Evolutionary conservation across 2,797 vertebrate genomes (phyloP), one percentile per base, ranked within the genome.

Genomic region (Neosilurus hyrtlii): DNA sequence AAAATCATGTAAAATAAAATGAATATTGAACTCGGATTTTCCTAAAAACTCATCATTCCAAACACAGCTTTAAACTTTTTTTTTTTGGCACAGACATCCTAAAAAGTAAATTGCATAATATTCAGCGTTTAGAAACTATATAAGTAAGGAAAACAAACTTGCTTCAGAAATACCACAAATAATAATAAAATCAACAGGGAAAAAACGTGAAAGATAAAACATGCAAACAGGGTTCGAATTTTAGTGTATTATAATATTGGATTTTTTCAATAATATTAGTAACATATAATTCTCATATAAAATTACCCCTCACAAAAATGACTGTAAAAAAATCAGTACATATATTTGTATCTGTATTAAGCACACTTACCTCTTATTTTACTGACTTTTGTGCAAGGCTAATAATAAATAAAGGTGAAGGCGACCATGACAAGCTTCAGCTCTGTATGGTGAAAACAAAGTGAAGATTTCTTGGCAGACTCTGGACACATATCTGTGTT

Each of bases 331-430:
- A 18, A 59, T 43, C 20, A 3, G 18, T 24, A 24, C 14, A 16
- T 59, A 14, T 18, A 5, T 43, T 43, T 43, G 43, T 43, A 43
- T 43, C 43, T 51, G 59, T 16, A 59, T 11, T 70, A 83, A 65
- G 76, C 52, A 15, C 20, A 67, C 83, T 49, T 84, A 86, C 85
- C 79, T 62, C 4, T 43, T 43, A 4, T 8, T 43, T 43, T 4
- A 37, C 51, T 18, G 37, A 74, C 18, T 80, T 62, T 30, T 52
- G 59, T 3, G 4, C 49, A 74, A 54, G 3, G 20, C 22, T 43
- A 59, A 20, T 75, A 18, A 15, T 49, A 15, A 61, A 15, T 18
- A 54, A 70, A 15, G 9, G 37, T 61, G 15, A 52, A n/a, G 0
- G 5, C 12, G 22, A 12, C 1, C 52, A 74, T 74, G 24, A 3